Percentiles rank a stretch among this genome's conserved stretches.
phyloP scores from a whole-genome alignment of 2,797 vertebrate genomes.

The Betta splendens region DNA sequence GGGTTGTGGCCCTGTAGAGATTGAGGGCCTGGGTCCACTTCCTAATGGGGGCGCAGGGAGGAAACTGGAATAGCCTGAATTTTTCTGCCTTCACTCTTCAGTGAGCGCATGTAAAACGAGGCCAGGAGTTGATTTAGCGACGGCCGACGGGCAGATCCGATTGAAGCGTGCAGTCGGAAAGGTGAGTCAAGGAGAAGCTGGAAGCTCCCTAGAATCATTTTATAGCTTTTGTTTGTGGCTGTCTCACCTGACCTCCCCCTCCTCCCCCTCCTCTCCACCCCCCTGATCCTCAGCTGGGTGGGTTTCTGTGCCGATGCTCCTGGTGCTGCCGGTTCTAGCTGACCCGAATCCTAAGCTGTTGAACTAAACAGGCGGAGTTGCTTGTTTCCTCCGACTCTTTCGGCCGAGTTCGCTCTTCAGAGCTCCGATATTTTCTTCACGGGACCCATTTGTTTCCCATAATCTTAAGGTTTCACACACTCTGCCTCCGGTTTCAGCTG shows the following conservation, averaged over 20 bases:
- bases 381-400: conserved; percentile 51
- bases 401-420: conserved; percentile 43
- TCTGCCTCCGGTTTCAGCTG: conserved; percentile 54
- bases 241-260: conserved; percentile 71
- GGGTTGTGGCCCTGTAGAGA: conserved; percentile 74
- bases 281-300: conserved; percentile 65
- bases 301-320: conserved; percentile 71
- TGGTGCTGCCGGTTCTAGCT: conserved; percentile 48
- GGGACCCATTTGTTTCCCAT: conserved; percentile 43
- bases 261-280: conserved; percentile 69
- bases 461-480: conserved; percentile 28
- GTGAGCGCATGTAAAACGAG: conserved; percentile 29
- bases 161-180: conserved; percentile 3
- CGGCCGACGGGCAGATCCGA: conserved; percentile 37
- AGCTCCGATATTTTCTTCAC: conserved; percentile 40
- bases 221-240: neutral
- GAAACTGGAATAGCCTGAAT: conserved; percentile 29
- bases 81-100: conserved; percentile 20
- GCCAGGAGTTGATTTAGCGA: conserved; percentile 37
- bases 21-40: conserved; percentile 71
- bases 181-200: neutral
- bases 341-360: neutral
- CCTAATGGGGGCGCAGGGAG: conserved; percentile 54
- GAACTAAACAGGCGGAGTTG: neutral
- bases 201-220: neutral